These are phyloP conservation scores for Hippocampus guttulatus DNA, from an alignment of 2,113 vertebrate genomes.

Conservation along the genomic window DNA sequence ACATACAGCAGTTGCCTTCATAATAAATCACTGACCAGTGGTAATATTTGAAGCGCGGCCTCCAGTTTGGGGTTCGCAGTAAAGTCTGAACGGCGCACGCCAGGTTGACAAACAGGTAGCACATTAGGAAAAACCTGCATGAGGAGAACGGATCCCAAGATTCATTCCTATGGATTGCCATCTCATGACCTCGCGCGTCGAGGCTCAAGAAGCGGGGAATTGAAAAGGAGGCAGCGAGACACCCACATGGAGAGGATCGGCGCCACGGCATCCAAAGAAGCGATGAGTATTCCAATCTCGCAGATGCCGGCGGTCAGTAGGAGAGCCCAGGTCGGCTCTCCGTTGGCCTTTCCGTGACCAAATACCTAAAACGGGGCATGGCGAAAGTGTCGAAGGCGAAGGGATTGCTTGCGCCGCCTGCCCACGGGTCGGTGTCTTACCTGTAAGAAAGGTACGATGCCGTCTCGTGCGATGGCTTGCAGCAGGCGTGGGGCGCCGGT, in stretches of 20 bases:
- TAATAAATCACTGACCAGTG: slow-evolving; percentile 64
- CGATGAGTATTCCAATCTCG: slow-evolving; percentile 93
- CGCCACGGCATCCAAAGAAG: slow-evolving; percentile 90
- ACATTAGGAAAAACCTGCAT: slow-evolving; percentile 95
- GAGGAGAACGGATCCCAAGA: background rate
- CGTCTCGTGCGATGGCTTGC: slow-evolving; percentile 93
- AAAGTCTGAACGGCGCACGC: slow-evolving; percentile 93
- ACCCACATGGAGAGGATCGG: slow-evolving; percentile 96
- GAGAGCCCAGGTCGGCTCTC: slow-evolving; percentile 95
- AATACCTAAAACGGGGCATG: slow-evolving; percentile 76
- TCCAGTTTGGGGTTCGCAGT: slow-evolving; percentile 92
- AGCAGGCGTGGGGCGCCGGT: slow-evolving; percentile 90
- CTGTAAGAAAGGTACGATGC: slow-evolving; percentile 89
- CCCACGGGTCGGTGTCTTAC: slow-evolving; percentile 56
- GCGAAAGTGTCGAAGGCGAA: background rate
- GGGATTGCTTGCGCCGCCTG: background rate
- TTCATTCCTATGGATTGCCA: slow-evolving; percentile 8
- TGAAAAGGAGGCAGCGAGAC: background rate
- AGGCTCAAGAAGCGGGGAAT: background rate
- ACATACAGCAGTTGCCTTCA: background rate
- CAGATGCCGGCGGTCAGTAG: slow-evolving; percentile 88
- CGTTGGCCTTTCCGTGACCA: slow-evolving; percentile 91
- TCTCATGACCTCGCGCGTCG: slow-evolving; percentile 6
- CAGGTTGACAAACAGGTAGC: slow-evolving; percentile 95
- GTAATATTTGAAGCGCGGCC: slow-evolving; percentile 72